These are phyloP conservation scores for Polyommatus iphigenia DNA, from an alignment of 2,888 invertebrate genomes.

Conservation along the genomic window DNA sequence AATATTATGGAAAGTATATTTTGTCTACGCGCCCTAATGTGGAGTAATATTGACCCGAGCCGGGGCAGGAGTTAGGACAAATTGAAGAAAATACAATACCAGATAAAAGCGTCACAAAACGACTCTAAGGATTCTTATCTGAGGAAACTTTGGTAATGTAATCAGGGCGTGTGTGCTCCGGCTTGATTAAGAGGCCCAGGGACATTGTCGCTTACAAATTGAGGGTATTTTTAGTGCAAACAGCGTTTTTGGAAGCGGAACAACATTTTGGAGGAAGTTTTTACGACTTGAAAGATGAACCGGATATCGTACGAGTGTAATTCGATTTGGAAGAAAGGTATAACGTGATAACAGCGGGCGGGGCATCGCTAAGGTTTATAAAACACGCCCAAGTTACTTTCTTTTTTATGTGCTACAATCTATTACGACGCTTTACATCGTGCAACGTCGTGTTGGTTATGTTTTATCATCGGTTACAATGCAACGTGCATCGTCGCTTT, in stretches of 20 bases:
- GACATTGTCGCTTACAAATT: constrained; percentile 28
- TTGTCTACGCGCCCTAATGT: not conserved
- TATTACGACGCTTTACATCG: not conserved
- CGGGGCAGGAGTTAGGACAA: constrained; percentile 18
- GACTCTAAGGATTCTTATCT: constrained; percentile 27
- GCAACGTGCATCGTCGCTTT: not conserved
- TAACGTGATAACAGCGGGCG: not conserved
- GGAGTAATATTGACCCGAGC: constrained; percentile 11
- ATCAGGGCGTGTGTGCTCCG: constrained; percentile 19
- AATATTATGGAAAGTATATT: constrained; percentile 25
- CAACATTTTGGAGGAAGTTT: constrained; percentile 2
- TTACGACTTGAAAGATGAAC: constrained; percentile 7
- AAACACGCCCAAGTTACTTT: not conserved
- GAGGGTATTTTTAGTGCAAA: constrained; percentile 24
- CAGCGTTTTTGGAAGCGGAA: not conserved
- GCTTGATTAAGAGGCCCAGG: constrained; percentile 24
- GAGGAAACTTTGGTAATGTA: constrained; percentile 27
- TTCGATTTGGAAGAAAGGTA: constrained; percentile 4
- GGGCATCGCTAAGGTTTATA: not conserved
- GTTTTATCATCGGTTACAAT: not conserved
- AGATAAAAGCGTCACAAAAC: constrained; percentile 29
- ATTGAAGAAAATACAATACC: constrained; percentile 29
- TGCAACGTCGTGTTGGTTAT: not conserved
- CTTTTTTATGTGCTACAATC: not conserved
- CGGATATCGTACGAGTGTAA: not conserved